phyloP scores from a whole-genome alignment of 1,140 invertebrate genomes.

The Diploscapter pachys region DNA sequence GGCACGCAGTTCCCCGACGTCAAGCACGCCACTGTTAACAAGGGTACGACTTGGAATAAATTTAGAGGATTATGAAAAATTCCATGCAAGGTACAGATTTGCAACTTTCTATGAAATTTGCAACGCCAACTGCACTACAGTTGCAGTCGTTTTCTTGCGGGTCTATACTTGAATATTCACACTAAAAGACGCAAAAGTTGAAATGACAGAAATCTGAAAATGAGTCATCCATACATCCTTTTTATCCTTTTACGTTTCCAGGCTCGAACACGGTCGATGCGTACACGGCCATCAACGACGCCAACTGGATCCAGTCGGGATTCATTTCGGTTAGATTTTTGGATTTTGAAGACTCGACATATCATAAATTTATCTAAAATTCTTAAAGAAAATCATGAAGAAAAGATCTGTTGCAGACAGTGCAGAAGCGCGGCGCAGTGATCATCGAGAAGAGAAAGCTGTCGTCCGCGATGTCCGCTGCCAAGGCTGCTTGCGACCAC shows the following conservation, averaged over 20 bases:
- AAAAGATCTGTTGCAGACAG: constrained; percentile 66
- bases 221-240: no score
- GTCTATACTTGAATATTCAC: constrained; percentile 1
- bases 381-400: constrained; percentile 20
- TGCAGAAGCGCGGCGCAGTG: constrained; percentile 93
- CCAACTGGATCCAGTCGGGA: constrained; percentile 73
- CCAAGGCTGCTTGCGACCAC: constrained; percentile 95
- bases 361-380: constrained; percentile 7
- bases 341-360: background rate
- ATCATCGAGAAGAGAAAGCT: constrained; percentile 95
- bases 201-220: no score
- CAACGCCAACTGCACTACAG: no score
- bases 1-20: constrained; percentile 97
- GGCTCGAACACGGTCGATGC: constrained; percentile 60
- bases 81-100: no score
- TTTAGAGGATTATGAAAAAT: background rate
- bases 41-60: constrained; percentile 38
- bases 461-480: constrained; percentile 94
- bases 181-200: constrained; percentile 40
- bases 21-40: constrained; percentile 69
- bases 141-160: background rate
- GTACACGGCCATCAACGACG: constrained; percentile 75
- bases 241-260: no score
- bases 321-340: constrained; percentile 70
- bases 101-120: no score